Evolutionary conservation across 2,113 vertebrate genomes (phyloP).

Genomic region (Colinus virginianus): DNA sequence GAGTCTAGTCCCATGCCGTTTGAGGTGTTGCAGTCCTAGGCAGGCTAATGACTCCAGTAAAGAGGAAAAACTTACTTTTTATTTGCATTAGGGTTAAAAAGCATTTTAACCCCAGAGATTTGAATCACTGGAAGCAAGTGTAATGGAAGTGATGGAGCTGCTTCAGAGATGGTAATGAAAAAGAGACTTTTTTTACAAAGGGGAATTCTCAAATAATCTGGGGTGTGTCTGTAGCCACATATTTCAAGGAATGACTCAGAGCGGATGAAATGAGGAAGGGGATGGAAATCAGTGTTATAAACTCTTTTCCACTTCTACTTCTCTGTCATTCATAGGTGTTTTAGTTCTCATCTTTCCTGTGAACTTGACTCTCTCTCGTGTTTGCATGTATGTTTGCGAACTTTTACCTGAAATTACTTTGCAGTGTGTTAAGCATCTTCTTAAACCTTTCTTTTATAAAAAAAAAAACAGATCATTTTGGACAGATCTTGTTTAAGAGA

Average conservation of each 20-base stretch:
- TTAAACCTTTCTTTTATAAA: neutral
- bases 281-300: neutral
- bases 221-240: neutral
- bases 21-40: neutral
- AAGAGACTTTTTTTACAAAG: neutral
- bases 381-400: neutral
- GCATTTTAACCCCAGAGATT: neutral
- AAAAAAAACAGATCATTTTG: neutral
- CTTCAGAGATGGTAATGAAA: neutral
- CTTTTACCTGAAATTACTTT: neutral
- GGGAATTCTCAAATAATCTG: neutral
- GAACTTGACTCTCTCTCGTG: fast-evolving
- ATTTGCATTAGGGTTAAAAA: neutral
- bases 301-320: neutral
- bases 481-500: neutral
- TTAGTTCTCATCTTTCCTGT: neutral
- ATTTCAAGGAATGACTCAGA: neutral
- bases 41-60: neutral
- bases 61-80: neutral
- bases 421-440: neutral
- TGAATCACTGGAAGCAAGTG: neutral
- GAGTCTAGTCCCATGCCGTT: neutral
- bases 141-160: neutral
- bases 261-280: neutral
- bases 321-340: neutral